Evolutionary conservation across 2,888 invertebrate species (phyloP), one percentile per base, ranked within the genome.

Genomic region (Catocala sponsa): DNA sequence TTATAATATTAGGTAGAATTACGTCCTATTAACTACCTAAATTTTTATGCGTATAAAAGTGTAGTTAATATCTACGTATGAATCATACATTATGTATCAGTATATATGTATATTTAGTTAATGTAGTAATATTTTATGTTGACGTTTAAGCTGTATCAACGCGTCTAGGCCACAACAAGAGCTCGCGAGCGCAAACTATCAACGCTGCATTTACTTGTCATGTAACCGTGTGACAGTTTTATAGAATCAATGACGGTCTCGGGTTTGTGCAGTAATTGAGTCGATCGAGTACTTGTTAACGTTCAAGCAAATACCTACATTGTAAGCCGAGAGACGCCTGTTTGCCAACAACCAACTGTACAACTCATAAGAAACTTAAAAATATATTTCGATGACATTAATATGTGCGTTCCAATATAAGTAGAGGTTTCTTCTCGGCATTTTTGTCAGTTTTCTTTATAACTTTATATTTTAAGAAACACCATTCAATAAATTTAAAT

Each of bases 381-480:
- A 38, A 38, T 38, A 38, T 38, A 38, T 38, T 38, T 9, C 6
- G 35, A 5, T 44, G 15, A 44, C 44, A 44, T n/a, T 44, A 44
- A 6, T 44, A 12, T 12, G n/a, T 12, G 44, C 4, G 44, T 44
- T 13, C 4, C 5, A 5, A 44, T 12, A 44, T 9, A 32, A 47
- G 25, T 6, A 7, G 35, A 38, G 35, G 35, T 35, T 5, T 35
- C n/a, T 7, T 38, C 50, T 50, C 6, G 50, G 12, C 7, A 33
- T 38, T 38, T 49, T 50, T 32, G 12, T 50, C 48, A 48, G 48
- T 38, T 35, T 50, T 35, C 38, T 50, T 50, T 50, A 50, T 50
- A 35, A 50, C 50, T 50, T 50, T 50, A 50, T 50, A 50, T 50
- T 49, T 50, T 15, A 35, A n/a, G 10, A 50, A 35, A 50, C 25